Evolutionary conservation across 2,113 vertebrate species (phyloP), one percentile per base, ranked within the genome.

Genomic region (Rhegmatorhina hoffmannsi): DNA sequence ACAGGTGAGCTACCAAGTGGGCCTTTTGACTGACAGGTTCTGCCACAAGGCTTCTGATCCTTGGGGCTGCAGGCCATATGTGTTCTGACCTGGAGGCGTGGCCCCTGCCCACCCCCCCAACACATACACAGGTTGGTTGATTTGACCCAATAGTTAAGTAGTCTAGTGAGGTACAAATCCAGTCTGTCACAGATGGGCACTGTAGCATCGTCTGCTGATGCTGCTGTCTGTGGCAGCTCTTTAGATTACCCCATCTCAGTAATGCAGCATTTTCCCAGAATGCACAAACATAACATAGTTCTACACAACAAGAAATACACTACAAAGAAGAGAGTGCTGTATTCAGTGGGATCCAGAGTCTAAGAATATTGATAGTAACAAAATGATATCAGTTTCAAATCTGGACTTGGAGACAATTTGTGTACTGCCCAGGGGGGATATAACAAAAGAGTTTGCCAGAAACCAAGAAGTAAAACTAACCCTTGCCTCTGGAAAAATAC

Each of bases 371-470:
- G 1, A 11, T 11, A 50, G 25, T 3, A 88, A 38, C 8, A 66
- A 79, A 68, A 56, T 69, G 2, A 80, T 21, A 69, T 15, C 19
- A 29, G 6, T 52, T 82, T 60, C 28, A 76, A 50, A 34, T 28
- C 12, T 2, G 2, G 14, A 33, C 4, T 46, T 69, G 20, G 52
- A 64, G 10, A 70, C 16, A 9, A 26, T 28, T n/a, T 59, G 3
- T 43, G 18, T 33, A 31, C 23, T 40, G 8, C 25, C 64, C 62
- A 56, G 40, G 8, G 8, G 6, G 7, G 4, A 1, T 59, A 11
- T 87, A 62, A 94, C 28, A 72, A 89, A 95, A 85, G 34, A 93
- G 62, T 95, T 96, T 92, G 11, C 75, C 75, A 91, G 82, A 95
- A 96, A 63, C 1, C 19, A 49, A 86, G 46, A 13, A 72, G 69